phyloP scores from a whole-genome alignment of 1,140 invertebrate genomes.

The Aphis gossypii region DNA sequence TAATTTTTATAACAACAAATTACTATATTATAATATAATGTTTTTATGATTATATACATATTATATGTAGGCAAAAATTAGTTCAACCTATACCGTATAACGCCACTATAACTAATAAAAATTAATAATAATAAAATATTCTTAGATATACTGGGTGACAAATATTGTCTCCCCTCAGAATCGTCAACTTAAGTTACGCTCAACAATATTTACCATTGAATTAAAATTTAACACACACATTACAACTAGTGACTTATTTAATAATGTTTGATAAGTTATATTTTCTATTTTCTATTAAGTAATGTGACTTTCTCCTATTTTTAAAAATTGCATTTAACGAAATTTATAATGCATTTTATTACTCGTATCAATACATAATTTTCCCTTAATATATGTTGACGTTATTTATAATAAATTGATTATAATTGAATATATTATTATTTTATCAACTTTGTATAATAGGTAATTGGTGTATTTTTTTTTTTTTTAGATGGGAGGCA shows the following conservation, averaged over 20 bases:
- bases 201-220: neutral
- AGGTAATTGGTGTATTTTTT: neutral
- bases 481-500: no score
- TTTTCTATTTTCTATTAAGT: neutral
- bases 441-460: neutral
- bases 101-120: no score
- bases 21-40: neutral
- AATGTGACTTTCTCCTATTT: rapidly evolving
- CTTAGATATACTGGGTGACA: neutral
- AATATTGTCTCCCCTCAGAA: neutral
- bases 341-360: neutral
- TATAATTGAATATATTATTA: neutral
- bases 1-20: no score
- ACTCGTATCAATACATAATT: neutral
- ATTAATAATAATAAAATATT: neutral
- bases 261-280: neutral
- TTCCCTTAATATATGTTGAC: neutral
- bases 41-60: neutral
- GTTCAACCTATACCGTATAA: neutral
- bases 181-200: neutral
- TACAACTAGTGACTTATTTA: neutral
- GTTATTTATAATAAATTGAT: neutral
- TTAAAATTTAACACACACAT: neutral
- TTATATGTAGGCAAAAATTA: neutral
- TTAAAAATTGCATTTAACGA: neutral